Evolutionary conservation across 1,140 invertebrate species (phyloP), one percentile per base, ranked within the genome.

Genomic region (Oncopeltus fasciatus): DNA sequence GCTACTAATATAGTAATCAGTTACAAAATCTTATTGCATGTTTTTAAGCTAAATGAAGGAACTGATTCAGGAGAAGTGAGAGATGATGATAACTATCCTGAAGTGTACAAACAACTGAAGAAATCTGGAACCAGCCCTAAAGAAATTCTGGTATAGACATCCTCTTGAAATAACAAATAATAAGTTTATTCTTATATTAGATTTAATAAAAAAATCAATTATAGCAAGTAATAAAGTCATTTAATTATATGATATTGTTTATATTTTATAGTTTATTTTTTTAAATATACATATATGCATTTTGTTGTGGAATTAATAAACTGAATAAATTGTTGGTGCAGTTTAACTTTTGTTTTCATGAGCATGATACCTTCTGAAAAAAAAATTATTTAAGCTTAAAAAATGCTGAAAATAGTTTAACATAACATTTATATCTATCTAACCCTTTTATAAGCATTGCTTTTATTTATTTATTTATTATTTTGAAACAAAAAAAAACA

Each of bases 61-160:
- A 59, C 43, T 4, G 59, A 61, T 38, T 64, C 57, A 20, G 66
- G 66, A 24, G 67, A 61, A 38, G 62, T 66, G 3, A 56, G 38
- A 31, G 67, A 68, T 28, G 63, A 65, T 21, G 67, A 66, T 21
- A 68, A 68, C 57, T 68, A 68, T 44, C 67, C 67, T 3, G 64
- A 60, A 28, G 67, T 65, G 14, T 68, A 66, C 60, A 68, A 66
- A 27, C 67, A 68, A 51, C 57, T 68, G 26, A 68, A 65, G 60
- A 68, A 68, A 61, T 59, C 64, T 18, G 67, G 67, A 24, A 65
- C 57, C 27, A 64, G 59, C 57, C 63, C 67, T 24, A 60, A 68
- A 64, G 65, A 68, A 38, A 68, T 68, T 49, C 60, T 68, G 67
- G 67, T 68, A 68, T 57, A 33, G 24, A n/a, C 21, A 18, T 3